Conservation (phyloP, 2,797 vertebrate genomes). For the Bryconaethiops microstoma region DNA sequence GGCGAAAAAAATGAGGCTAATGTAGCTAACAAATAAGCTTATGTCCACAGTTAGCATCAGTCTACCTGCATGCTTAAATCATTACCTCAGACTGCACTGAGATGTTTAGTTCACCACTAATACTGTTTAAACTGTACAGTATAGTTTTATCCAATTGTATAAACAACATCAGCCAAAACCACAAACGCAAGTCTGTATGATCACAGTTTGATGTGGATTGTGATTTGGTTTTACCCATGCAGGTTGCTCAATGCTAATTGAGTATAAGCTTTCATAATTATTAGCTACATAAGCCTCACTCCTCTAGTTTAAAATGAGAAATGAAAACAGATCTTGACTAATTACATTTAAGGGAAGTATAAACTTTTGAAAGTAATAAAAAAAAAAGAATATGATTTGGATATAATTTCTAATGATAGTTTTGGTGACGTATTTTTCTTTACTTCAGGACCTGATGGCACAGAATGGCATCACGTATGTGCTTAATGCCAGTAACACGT, state of each 20-base stretch:
- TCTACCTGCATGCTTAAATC: neutral
- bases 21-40: neutral
- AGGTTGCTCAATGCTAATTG: neutral
- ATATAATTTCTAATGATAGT: neutral
- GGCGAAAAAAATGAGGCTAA: neutral
- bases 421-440: slow-evolving; percentile 10
- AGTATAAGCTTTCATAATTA: neutral
- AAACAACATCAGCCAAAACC: neutral
- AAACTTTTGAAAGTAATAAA: too few relatives aligned
- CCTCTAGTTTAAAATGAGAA: too few relatives aligned
- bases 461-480: slow-evolving; percentile 96
- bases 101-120: neutral
- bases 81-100: neutral
- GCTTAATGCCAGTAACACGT: slow-evolving; percentile 97
- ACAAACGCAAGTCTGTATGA: too few relatives aligned
- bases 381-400: neutral
- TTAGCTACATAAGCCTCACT: too few relatives aligned
- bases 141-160: neutral
- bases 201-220: too few relatives aligned
- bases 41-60: neutral
- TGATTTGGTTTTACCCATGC: too few relatives aligned
- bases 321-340: too few relatives aligned
- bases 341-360: too few relatives aligned
- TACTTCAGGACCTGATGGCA: slow-evolving; percentile 89
- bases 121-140: neutral